These are phyloP conservation scores for Galerucella calmariensis DNA, from an alignment of 2,888 invertebrate genomes.

Conservation along the genomic window DNA sequence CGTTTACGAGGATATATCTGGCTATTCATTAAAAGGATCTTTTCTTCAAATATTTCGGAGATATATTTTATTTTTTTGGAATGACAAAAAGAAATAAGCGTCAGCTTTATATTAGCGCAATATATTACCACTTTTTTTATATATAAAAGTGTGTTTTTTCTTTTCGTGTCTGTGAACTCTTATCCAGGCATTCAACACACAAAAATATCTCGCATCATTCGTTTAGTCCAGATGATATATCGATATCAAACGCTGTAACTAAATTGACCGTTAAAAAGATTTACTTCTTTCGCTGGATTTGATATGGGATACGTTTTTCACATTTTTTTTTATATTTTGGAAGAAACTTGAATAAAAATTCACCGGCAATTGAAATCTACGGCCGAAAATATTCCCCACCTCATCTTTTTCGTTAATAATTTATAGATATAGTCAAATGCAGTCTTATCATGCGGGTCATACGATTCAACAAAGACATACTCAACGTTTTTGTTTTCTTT, in stretches of 20 bases:
- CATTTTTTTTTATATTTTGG: neutral
- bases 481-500: too few relatives aligned
- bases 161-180: neutral
- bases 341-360: neutral
- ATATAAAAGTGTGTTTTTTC: neutral
- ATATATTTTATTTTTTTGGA: neutral
- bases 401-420: too few relatives aligned
- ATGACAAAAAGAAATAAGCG: constrained; percentile 18
- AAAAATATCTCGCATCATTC: constrained; percentile 16
- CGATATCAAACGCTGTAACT: constrained; percentile 1
- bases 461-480: too few relatives aligned
- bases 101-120: neutral
- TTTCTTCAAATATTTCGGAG: neutral
- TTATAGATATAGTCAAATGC: too few relatives aligned
- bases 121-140: constrained; percentile 1
- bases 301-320: neutral
- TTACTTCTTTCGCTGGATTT: neutral
- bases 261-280: neutral
- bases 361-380: neutral
- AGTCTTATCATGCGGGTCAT: too few relatives aligned
- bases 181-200: neutral
- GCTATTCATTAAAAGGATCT: constrained; percentile 3
- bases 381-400: too few relatives aligned
- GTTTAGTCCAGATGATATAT: constrained; percentile 13
- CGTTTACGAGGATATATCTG: neutral